Evolutionary conservation across 2,113 vertebrate species (phyloP).

Genomic region (Phrynosoma platyrhinos): DNA sequence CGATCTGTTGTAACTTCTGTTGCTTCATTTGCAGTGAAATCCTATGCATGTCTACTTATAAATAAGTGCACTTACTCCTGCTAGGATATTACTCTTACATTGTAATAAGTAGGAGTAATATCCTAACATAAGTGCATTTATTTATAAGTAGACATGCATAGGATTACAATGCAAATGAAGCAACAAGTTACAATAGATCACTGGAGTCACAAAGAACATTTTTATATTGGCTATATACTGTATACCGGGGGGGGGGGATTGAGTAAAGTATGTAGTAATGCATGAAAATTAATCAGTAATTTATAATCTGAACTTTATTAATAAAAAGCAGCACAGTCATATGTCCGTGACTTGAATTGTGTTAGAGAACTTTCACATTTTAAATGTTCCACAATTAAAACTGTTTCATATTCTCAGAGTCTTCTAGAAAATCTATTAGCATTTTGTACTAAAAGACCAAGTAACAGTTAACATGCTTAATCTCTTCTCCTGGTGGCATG

Average conservation of each 20-base stretch:
- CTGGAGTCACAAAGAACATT: neutral
- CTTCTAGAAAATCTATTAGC: neutral
- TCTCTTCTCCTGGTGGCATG: neutral
- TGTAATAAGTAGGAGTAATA: too few relatives aligned
- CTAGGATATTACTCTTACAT: too few relatives aligned
- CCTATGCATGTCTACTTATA: neutral
- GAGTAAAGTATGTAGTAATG: neutral
- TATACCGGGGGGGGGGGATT: neutral
- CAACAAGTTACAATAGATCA: neutral
- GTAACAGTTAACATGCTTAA: neutral
- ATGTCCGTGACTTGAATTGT: neutral
- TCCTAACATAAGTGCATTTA: neutral
- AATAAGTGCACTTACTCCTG: neutral
- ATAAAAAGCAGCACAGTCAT: neutral
- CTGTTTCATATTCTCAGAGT: neutral
- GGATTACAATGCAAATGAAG: neutral
- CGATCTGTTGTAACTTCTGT: neutral
- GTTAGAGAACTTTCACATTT: neutral
- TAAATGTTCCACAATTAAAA: neutral
- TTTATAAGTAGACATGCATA: neutral
- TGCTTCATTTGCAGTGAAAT: neutral
- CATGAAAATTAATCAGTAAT: neutral
- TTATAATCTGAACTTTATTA: slow-evolving; percentile 1
- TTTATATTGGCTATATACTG: neutral
- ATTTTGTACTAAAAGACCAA: neutral